Evolutionary conservation across 2,888 invertebrate species (phyloP).

Genomic region (Noctua pronuba): DNA sequence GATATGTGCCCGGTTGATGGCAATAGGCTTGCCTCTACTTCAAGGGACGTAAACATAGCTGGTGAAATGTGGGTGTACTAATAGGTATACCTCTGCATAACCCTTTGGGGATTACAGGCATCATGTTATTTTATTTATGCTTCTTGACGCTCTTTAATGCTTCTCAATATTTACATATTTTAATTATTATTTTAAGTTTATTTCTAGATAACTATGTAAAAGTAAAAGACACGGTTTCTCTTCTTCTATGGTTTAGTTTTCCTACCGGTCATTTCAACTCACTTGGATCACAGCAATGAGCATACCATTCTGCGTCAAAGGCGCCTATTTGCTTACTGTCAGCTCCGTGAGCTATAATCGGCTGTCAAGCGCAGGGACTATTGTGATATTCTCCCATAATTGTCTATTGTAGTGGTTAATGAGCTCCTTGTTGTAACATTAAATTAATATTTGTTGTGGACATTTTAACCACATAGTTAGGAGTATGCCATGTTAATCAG

Average conservation of each 20-base stretch:
- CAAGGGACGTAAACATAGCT: not conserved
- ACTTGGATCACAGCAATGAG: not conserved
- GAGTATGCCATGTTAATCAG: not conserved
- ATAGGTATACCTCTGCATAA: no score
- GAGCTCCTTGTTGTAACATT: not conserved
- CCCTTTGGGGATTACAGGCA: not conserved
- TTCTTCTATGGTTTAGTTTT: not conserved
- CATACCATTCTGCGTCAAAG: not conserved
- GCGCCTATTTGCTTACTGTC: not conserved
- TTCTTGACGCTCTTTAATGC: no score
- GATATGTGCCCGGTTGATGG: not conserved
- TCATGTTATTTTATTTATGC: not conserved
- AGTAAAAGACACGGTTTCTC: not conserved
- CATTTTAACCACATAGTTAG: not conserved
- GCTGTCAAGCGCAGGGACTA: not conserved
- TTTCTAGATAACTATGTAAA: not conserved
- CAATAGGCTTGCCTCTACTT: not conserved
- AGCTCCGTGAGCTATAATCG: slow-evolving; percentile 7
- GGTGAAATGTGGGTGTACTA: not conserved
- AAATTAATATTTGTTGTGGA: not conserved
- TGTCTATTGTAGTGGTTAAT: slow-evolving; percentile 33
- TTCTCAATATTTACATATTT: no score
- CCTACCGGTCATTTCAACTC: not conserved
- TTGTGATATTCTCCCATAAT: slow-evolving; percentile 31
- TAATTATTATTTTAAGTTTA: not conserved